Evolutionary conservation across 2,113 vertebrate species (phyloP), one percentile per base, ranked within the genome.

Genomic region (Ranitomeya variabilis): DNA sequence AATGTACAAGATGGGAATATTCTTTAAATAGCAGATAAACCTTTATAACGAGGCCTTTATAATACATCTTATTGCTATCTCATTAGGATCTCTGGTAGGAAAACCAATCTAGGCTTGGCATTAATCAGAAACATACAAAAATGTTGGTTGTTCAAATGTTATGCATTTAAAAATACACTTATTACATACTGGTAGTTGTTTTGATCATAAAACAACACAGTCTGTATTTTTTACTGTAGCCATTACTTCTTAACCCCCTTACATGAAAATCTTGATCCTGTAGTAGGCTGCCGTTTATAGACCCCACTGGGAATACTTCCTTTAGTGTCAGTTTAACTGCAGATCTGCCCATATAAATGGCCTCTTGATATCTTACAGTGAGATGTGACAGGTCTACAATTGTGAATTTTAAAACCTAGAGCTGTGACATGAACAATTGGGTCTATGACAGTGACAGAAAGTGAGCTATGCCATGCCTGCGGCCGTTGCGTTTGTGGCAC

Each of bases 341-440:
- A 80, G n/a, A 80, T 71, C 77, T 87, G 77, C 77, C 64, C n/a
- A 87, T 45, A 87, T 86, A 86, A 86, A 86, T 87, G 37, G 77
- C 57, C 71, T 80, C 78, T 71, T 80, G 55, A 67, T 87, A 80
- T 67, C 31, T 26, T 69, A 81, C 71, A 87, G 62, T 57, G 64
- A 87, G 86, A 87, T 67, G 77, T 87, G 86, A 87, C 86, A 80
- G 86, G 86, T 66, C 86, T 81, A 78, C 64, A 80, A 37, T 55
- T 37, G 86, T 69, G 15, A 71, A 71, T 87, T 87, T 54, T 45
- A 69, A 87, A 81, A 81, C 62, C 21, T 69, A 52, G 57, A 52
- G 86, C 52, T 86, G 77, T 87, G 86, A 80, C 86, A 87, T 37
- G 64, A 87, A 87, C 76, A 81, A 87, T 87, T 81, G 77, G 45